These are phyloP conservation scores for Troides aeacus DNA, from an alignment of 2,888 invertebrate species.

Conservation along the genomic window DNA sequence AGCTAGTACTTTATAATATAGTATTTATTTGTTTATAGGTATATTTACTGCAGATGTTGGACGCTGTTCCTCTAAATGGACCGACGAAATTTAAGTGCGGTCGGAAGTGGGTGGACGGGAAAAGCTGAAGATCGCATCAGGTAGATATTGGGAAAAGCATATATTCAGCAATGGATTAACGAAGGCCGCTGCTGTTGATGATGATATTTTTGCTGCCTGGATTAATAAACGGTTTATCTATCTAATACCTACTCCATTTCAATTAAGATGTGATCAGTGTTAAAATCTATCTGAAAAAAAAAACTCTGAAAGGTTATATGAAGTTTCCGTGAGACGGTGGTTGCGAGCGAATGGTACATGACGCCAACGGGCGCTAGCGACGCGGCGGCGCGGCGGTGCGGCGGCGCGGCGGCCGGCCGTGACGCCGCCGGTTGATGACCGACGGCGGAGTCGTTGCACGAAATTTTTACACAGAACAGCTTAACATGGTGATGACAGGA, in stretches of 20 bases:
- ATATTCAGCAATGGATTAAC: too few species aligned
- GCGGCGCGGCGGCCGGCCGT: conserved; percentile 33
- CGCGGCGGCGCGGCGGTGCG: conserved; percentile 29
- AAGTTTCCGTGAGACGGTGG: conserved; percentile 30
- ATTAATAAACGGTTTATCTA: too few species aligned
- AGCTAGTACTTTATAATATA: too few species aligned
- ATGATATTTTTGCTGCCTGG: too few species aligned
- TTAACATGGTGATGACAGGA: conserved; percentile 26
- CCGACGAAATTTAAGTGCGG: too few species aligned
- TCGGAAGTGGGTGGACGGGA: too few species aligned
- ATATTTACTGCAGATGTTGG: too few species aligned
- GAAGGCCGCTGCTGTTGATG: too few species aligned
- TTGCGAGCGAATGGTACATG: conserved; percentile 14
- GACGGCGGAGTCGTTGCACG: conserved; percentile 23
- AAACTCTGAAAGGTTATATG: conserved; percentile 23
- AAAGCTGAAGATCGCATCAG: too few species aligned
- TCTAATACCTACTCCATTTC: neutral
- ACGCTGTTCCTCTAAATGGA: too few species aligned
- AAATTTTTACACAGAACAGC: conserved; percentile 32
- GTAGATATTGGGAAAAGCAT: too few species aligned
- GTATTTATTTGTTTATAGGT: too few species aligned
- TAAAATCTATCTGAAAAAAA: neutral
- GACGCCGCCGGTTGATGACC: conserved; percentile 43
- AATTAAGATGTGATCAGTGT: neutral
- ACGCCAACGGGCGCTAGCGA: conserved; percentile 8